A percentile compares a stretch with the other conserved stretches of the same genome.
phyloP scores from a whole-genome alignment of 2,113 vertebrate genomes.

The Pelodiscus sinensis region DNA sequence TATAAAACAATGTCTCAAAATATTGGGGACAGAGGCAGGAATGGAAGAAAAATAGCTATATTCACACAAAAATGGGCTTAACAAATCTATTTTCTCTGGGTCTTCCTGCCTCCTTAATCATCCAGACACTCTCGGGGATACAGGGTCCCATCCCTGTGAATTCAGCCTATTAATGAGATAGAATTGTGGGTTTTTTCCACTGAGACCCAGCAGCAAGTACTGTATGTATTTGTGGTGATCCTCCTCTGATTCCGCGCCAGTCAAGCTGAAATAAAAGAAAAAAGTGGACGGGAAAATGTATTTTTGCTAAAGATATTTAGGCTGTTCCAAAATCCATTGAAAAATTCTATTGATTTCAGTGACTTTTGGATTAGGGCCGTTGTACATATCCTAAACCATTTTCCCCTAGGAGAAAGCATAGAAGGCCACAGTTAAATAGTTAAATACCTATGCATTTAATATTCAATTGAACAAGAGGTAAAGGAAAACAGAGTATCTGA shows the following conservation, averaged over 20 bases:
- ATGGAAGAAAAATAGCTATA: neutral
- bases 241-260: neutral
- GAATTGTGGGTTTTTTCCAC: neutral
- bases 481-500: neutral
- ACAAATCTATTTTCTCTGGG: neutral
- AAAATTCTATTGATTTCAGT: neutral
- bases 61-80: neutral
- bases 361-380: neutral
- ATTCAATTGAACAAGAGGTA: neutral
- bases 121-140: fast-evolving
- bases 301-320: neutral
- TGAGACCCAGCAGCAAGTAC: neutral
- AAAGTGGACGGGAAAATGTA: no score
- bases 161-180: fast-evolving
- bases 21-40: neutral
- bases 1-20: neutral
- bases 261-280: neutral
- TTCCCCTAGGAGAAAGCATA: neutral
- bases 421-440: neutral
- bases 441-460: fast-evolving
- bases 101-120: neutral
- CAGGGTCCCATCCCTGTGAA: neutral
- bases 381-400: neutral
- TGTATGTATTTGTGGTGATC: neutral
- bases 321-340: neutral